phyloP scores from a whole-genome alignment of 2,888 invertebrate species.

The Troides aeacus region DNA sequence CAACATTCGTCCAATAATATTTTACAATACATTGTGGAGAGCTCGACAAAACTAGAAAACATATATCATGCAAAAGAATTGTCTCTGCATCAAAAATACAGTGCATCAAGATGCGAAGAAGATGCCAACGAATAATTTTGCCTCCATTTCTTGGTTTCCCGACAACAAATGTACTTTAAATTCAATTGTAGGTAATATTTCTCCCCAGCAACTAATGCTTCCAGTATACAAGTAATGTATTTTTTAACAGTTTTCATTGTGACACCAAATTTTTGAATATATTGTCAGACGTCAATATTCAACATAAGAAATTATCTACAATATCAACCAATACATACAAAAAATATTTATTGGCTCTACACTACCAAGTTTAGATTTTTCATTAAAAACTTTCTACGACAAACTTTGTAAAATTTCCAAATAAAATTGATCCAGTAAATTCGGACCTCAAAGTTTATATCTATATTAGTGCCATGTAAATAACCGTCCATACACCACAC shows the following conservation, averaged over 20 bases:
- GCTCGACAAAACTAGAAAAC: not conserved
- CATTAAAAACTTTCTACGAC: not conserved
- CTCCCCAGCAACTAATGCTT: not conserved
- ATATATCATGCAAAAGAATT: conserved; percentile 2
- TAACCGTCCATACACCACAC: no score
- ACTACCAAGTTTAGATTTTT: not conserved
- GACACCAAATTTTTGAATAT: no score
- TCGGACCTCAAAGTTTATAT: no score
- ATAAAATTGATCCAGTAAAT: no score
- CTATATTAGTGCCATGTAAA: no score
- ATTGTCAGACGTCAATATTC: no score
- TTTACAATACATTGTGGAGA: not conserved
- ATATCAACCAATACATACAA: not conserved
- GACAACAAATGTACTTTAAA: not conserved
- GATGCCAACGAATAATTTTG: conserved; percentile 2
- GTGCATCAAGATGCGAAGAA: conserved; percentile 7
- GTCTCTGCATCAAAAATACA: conserved; percentile 6
- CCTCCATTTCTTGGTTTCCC: conserved; percentile 1
- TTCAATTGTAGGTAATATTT: not conserved
- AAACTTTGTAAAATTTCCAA: not conserved
- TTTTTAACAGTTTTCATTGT: not conserved
- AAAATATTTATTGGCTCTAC: not conserved
- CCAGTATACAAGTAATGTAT: not conserved
- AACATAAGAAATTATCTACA: no score
- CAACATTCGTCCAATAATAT: not conserved